Conservation (phyloP, 2,797 vertebrate genomes). For the Gastrophryne carolinensis region DNA sequence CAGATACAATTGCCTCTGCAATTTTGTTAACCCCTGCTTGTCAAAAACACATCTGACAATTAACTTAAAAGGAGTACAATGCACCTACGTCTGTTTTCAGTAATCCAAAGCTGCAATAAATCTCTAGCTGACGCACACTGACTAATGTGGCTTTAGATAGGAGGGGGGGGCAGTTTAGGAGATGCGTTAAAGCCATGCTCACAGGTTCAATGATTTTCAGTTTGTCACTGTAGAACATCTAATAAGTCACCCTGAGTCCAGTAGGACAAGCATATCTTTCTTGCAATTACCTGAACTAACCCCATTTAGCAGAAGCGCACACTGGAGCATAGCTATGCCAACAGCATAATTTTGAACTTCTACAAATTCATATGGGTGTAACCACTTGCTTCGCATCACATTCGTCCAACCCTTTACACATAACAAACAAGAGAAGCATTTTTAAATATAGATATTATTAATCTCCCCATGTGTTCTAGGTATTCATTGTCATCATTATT, state of each 20-base stretch:
- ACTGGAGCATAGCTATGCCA: too few species aligned
- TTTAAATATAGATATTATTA: too few species aligned
- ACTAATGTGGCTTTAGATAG: slow-evolving; percentile 41
- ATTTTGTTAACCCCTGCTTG: background rate
- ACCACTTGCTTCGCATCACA: too few species aligned
- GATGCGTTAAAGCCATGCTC: background rate
- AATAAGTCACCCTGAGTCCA: background rate
- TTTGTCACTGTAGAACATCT: background rate
- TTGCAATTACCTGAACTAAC: too few species aligned
- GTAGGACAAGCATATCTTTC: too few species aligned
- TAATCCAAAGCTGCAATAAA: slow-evolving; percentile 51
- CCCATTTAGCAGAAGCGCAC: too few species aligned
- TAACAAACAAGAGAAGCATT: too few species aligned
- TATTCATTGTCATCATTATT: too few species aligned
- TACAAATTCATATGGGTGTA: too few species aligned
- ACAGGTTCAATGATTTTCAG: background rate
- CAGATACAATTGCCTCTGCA: background rate
- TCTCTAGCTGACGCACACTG: slow-evolving; percentile 45
- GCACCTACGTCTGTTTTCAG: slow-evolving; percentile 1
- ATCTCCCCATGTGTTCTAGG: too few species aligned
- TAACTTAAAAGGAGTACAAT: slow-evolving; percentile 2
- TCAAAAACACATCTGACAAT: background rate
- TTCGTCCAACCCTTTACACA: too few species aligned
- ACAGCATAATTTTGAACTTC: too few species aligned
- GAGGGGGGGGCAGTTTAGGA: background rate